Evolutionary conservation across 2,797 vertebrate genomes (phyloP).

Genomic region (Periophthalmus magnuspinnatus): DNA sequence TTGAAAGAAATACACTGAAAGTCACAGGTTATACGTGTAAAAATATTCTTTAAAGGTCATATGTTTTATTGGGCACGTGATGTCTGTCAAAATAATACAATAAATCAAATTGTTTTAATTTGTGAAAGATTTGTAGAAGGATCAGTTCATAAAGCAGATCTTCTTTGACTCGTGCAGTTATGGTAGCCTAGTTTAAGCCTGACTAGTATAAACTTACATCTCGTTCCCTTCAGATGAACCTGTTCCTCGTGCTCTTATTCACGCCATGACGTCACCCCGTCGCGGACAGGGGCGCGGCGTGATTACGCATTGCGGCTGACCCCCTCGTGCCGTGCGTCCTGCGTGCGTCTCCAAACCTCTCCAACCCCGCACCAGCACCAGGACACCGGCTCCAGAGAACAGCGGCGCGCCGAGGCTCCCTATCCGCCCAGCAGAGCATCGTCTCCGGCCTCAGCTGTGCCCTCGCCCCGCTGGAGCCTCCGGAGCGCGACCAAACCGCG

Average conservation of each 20-base stretch:
- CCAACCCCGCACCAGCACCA: background rate
- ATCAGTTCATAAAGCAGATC: no score
- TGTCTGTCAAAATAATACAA: no score
- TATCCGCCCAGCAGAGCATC: constrained; percentile 3
- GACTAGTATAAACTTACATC: no score
- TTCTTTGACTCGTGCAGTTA: no score
- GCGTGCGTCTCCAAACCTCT: background rate
- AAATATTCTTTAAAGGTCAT: no score
- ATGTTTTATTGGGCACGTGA: no score
- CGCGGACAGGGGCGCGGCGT: constrained; percentile 65
- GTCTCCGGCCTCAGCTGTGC: constrained; percentile 4
- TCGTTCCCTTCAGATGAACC: background rate
- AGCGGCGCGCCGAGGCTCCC: background rate
- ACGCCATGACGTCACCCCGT: constrained; percentile 57
- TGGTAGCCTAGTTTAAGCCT: no score
- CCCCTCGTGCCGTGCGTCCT: constrained; percentile 25
- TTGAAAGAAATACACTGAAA: no score
- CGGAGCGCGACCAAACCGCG: background rate
- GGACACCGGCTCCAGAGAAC: background rate
- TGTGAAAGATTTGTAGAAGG: no score
- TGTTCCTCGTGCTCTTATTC: background rate
- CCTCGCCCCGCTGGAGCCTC: background rate
- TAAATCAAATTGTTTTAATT: no score
- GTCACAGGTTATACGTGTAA: no score
- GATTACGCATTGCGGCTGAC: constrained; percentile 82